A percentile compares a stretch with the other conserved stretches of the same genome.
Evolutionary conservation across 2,888 invertebrate genomes (phyloP).

Genomic region (Rhagonycha lutea): DNA sequence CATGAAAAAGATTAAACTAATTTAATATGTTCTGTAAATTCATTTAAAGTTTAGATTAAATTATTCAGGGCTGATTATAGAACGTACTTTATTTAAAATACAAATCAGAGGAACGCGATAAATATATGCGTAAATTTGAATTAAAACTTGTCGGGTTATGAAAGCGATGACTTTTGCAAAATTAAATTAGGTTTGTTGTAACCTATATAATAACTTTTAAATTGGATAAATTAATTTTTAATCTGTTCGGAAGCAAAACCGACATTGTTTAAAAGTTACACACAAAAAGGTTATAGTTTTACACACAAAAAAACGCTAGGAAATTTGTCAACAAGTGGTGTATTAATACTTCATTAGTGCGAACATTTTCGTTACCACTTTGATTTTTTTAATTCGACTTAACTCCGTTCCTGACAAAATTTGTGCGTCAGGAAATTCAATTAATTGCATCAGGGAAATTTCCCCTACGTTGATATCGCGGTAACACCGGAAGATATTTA

Average conservation of each 20-base stretch:
- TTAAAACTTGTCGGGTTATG: background rate
- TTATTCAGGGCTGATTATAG: background rate
- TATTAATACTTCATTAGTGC: background rate
- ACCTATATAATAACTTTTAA: background rate
- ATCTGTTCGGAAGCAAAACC: background rate
- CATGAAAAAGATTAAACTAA: background rate
- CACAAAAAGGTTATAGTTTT: background rate
- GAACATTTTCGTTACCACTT: background rate
- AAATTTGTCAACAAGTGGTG: background rate
- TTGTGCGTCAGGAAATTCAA: background rate
- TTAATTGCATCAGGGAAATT: background rate
- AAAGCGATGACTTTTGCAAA: background rate
- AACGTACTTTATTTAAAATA: background rate
- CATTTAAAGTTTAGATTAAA: background rate
- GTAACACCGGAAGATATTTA: background rate
- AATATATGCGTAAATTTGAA: slow-evolving; percentile 3
- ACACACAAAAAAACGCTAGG: background rate
- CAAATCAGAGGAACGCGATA: background rate
- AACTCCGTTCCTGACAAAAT: background rate
- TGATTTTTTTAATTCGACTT: background rate
- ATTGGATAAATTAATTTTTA: slow-evolving; percentile 1
- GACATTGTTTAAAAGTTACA: background rate
- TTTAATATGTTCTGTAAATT: background rate
- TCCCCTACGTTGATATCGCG: background rate
- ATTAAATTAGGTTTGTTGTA: background rate